Base-by-base conservation (phyloP, 1,140 invertebrate genomes). In the Araneus ventricosus region DNA sequence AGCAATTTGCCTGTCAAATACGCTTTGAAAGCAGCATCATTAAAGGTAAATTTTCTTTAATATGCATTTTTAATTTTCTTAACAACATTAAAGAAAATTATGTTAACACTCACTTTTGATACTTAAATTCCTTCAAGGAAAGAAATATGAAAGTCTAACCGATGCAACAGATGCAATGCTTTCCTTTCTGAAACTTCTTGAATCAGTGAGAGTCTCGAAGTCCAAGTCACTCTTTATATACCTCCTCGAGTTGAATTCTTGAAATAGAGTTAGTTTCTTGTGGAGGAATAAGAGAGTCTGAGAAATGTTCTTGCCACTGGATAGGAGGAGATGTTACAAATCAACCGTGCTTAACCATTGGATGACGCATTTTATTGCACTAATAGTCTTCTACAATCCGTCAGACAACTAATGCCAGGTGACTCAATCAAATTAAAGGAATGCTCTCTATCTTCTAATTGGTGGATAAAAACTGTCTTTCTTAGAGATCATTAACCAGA, bases 381-480 rank as follows among this genome's bases (percentile, higher is more conserved):
- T 89, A 89, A 89, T 41, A 57, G 88, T 34, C 39, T 4, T 80
- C 52, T 22, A 10, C 7, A 82, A 75, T 27, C 88, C 20, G 24
- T 14, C 52, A 24, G 10, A 17, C 27, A 39, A 20, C 45, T 82
- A 90, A 90, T 90, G 82, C 34, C 20, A 61, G 4, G 61, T n/a
- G 88, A 82, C 79, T 79, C n/a, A 4, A 75, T 79, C 41, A 24
- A 22, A 75, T 89, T 75, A 52, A 37, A 52, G 88, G 27, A 30
- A 39, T 24, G 30, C 37, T 2, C 22, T 7, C 61, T 34, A 30
- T 41, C n/a, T 30, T 88, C 86, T 39, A 41, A 67, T 37, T 86
- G 59, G 8, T 30, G 6, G 8, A 61, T 41, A 85, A 85, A 27
- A 39, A 85, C 41, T 37, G 41, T 52, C 39, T 45, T 86, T 61